These are phyloP conservation scores for Drosophila mulleri DNA, from an alignment of 2,888 invertebrate genomes.

Conservation along the genomic window DNA sequence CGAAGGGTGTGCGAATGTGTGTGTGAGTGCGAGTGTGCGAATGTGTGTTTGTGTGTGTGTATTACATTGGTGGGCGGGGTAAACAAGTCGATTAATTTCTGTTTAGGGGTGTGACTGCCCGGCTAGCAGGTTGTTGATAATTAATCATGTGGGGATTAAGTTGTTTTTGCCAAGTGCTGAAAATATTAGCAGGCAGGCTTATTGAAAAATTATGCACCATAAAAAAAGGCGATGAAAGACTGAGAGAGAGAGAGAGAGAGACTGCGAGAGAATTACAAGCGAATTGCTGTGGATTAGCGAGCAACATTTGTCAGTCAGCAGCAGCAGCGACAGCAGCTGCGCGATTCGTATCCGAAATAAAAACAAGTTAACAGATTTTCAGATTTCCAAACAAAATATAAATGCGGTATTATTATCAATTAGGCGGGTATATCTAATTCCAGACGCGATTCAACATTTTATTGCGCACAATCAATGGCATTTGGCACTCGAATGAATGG, in stretches of 20 bases:
- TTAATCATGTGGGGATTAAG: slow-evolving; percentile 78
- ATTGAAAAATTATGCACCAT: slow-evolving; percentile 67
- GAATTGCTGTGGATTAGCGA: slow-evolving; percentile 44
- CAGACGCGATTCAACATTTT: slow-evolving; percentile 35
- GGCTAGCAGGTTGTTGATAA: slow-evolving; percentile 69
- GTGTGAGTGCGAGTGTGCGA: neutral
- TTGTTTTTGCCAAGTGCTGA: slow-evolving; percentile 45
- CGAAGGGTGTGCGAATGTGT: neutral
- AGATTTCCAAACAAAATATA: slow-evolving; percentile 46
- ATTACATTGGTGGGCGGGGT: slow-evolving; percentile 9
- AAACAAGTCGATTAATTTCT: slow-evolving; percentile 68
- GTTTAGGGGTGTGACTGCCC: slow-evolving; percentile 47
- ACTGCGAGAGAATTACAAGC: slow-evolving; percentile 24
- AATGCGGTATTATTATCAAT: slow-evolving; percentile 78
- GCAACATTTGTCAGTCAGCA: slow-evolving; percentile 6
- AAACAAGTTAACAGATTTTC: slow-evolving; percentile 61
- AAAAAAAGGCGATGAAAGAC: slow-evolving; percentile 17
- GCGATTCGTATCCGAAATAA: neutral
- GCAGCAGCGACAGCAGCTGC: slow-evolving; percentile 33
- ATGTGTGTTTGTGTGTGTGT: neutral
- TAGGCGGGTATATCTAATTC: slow-evolving; percentile 70
- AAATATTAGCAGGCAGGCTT: slow-evolving; percentile 69
- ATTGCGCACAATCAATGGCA: slow-evolving; percentile 68
- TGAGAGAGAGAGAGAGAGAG: neutral
- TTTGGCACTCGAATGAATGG: slow-evolving; percentile 67